phyloP scores from a whole-genome alignment of 2,797 vertebrate species.

The Hafferia zeledoni region DNA sequence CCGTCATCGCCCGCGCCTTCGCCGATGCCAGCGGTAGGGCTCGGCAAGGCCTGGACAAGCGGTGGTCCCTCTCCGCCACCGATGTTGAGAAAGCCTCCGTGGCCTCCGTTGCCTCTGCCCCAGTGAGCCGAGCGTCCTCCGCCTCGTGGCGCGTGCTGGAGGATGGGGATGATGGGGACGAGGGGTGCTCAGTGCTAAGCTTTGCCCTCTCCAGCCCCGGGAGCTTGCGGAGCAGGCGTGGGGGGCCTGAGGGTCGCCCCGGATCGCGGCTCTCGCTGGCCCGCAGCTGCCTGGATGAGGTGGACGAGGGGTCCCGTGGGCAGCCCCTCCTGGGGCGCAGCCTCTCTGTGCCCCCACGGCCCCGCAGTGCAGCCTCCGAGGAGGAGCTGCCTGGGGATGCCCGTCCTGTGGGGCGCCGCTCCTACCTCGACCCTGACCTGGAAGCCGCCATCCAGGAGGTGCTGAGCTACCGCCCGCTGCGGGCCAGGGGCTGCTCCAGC shows the following conservation, averaged over 20 bases:
- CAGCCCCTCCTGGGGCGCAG: constrained; percentile 86
- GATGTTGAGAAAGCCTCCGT: constrained; percentile 84
- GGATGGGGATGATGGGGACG: constrained; percentile 79
- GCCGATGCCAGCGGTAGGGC: constrained; percentile 80
- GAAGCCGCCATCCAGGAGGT: constrained; percentile 96
- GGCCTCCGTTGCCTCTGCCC: constrained; percentile 77
- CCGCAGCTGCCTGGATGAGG: constrained; percentile 84
- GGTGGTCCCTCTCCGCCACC: constrained; percentile 81
- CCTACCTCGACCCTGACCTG: constrained; percentile 92
- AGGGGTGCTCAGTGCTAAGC: constrained; percentile 61
- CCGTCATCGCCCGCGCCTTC: constrained; percentile 82
- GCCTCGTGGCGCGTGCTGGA: constrained; percentile 69
- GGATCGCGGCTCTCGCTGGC: constrained; percentile 83
- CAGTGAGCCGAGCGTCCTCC: constrained; percentile 80
- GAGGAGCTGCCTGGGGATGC: constrained; percentile 45
- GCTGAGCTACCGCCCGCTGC: constrained; percentile 87
- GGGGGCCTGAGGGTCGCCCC: constrained; percentile 70
- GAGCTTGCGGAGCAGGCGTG: constrained; percentile 68
- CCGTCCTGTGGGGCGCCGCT: constrained; percentile 82
- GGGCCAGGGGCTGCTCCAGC: constrained; percentile 82
- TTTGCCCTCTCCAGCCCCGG: constrained; percentile 60
- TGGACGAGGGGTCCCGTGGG: constrained; percentile 81
- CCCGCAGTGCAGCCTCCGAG: constrained; percentile 68
- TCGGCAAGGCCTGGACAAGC: constrained; percentile 84
- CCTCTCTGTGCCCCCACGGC: constrained; percentile 87